Conservation (phyloP, 2,113 vertebrate species). For the Clarias magur region DNA sequence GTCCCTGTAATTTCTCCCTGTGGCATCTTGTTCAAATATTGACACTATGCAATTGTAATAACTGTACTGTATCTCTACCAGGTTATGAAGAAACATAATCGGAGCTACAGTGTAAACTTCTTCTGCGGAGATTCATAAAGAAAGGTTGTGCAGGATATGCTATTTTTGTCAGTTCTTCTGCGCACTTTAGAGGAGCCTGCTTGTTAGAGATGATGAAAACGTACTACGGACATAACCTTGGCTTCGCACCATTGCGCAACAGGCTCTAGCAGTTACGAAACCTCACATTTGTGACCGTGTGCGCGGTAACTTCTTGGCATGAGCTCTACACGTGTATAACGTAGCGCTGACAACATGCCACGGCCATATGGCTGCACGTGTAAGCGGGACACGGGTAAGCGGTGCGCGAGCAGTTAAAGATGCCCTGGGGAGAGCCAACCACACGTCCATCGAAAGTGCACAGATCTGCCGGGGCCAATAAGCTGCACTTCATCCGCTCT, state of each 20-base stretch:
- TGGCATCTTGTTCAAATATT: not conserved
- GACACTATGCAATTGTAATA: not conserved
- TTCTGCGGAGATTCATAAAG: not conserved
- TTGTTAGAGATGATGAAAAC: not conserved
- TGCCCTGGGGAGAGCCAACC: constrained; percentile 38
- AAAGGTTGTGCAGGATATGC: not conserved
- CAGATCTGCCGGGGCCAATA: constrained; percentile 4
- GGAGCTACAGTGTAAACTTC: not conserved
- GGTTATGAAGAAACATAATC: not conserved
- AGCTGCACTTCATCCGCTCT: not conserved
- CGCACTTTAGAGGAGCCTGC: not conserved
- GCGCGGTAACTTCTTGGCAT: not conserved
- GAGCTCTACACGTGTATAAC: not conserved
- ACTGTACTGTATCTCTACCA: constrained; percentile 17
- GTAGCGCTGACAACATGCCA: constrained; percentile 17
- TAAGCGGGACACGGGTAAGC: constrained; percentile 27
- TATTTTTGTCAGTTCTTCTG: not conserved
- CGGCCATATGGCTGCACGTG: constrained; percentile 40
- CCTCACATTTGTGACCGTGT: not conserved
- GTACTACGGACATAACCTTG: not conserved
- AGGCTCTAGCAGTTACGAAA: constrained; percentile 34
- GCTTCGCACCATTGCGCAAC: not conserved
- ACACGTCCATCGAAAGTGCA: constrained; percentile 30
- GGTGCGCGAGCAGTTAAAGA: constrained; percentile 36
- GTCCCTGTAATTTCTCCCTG: not conserved